Percentiles rank a stretch among this genome's conserved stretches.
These are phyloP conservation scores for Apteryx mantelli DNA, from an alignment of 2,113 vertebrate species.

Conservation along the genomic window DNA sequence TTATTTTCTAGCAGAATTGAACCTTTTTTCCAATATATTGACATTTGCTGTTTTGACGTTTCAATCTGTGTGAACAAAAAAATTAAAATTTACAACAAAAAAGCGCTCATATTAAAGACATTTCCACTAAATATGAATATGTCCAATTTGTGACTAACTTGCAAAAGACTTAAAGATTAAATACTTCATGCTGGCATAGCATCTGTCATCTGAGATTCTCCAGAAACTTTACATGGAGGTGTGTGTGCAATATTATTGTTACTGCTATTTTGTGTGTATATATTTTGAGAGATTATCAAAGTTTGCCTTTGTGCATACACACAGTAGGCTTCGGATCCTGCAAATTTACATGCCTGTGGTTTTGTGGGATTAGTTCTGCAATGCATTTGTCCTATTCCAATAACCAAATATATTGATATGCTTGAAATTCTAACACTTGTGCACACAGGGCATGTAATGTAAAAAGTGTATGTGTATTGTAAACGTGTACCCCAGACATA, in stretches of 20 bases:
- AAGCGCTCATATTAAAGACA: conserved; percentile 31
- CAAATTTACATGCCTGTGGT: background rate
- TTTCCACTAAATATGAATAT: conserved; percentile 34
- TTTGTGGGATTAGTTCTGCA: background rate
- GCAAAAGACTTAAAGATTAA: background rate
- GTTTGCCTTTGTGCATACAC: background rate
- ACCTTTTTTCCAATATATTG: conserved; percentile 58
- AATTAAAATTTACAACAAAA: conserved; percentile 4
- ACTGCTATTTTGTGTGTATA: background rate
- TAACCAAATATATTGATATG: accelerated
- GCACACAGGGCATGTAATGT: background rate
- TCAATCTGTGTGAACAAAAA: conserved; percentile 3
- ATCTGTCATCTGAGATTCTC: background rate
- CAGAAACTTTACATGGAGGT: background rate
- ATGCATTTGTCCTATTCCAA: background rate
- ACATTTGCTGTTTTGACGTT: conserved; percentile 45
- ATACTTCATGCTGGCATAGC: background rate
- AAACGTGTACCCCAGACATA: background rate
- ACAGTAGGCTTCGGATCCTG: background rate
- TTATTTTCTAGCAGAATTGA: conserved; percentile 30
- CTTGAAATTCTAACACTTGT: background rate
- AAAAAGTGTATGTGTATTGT: accelerated
- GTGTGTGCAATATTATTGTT: background rate
- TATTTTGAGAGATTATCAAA: background rate
- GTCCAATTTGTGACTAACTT: conserved; percentile 35